phyloP scores from a whole-genome alignment of 2,888 invertebrate genomes.

The Drosophila dives region DNA sequence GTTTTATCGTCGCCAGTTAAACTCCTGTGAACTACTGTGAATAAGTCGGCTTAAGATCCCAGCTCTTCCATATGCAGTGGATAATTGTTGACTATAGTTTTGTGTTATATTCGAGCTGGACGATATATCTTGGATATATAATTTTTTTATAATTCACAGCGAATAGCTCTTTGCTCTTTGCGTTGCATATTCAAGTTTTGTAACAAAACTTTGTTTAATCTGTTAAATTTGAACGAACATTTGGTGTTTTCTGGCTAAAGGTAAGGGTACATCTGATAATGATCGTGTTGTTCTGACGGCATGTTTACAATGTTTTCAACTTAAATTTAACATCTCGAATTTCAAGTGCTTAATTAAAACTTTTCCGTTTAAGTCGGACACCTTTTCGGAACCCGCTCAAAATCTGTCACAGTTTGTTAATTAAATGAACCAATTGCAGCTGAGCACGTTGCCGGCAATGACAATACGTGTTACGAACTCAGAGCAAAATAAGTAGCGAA shows the following conservation, averaged over 20 bases:
- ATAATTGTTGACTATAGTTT: background rate
- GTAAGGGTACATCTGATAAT: background rate
- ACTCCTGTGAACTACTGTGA: background rate
- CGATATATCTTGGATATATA: background rate
- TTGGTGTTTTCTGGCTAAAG: background rate
- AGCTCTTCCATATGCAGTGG: background rate
- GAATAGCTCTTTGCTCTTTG: constrained; percentile 3
- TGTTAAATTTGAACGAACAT: background rate
- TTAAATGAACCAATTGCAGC: constrained; percentile 54
- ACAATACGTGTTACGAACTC: constrained; percentile 11
- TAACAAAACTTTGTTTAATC: constrained; percentile 1
- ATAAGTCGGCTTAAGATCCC: constrained; percentile 5
- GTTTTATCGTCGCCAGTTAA: background rate
- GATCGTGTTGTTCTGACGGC: background rate
- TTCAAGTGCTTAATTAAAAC: constrained; percentile 56
- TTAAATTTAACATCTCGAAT: constrained; percentile 10
- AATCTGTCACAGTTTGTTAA: constrained; percentile 55
- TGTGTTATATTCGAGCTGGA: background rate
- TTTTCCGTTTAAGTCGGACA: constrained; percentile 29
- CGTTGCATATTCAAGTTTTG: too few species aligned
- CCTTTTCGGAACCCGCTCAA: constrained; percentile 16
- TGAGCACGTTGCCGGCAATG: constrained; percentile 35
- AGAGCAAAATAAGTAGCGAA: constrained; percentile 1
- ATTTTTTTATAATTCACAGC: background rate
- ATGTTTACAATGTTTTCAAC: background rate